phyloP scores from a whole-genome alignment of 2,797 vertebrate genomes.

The Myotis daubentonii region DNA sequence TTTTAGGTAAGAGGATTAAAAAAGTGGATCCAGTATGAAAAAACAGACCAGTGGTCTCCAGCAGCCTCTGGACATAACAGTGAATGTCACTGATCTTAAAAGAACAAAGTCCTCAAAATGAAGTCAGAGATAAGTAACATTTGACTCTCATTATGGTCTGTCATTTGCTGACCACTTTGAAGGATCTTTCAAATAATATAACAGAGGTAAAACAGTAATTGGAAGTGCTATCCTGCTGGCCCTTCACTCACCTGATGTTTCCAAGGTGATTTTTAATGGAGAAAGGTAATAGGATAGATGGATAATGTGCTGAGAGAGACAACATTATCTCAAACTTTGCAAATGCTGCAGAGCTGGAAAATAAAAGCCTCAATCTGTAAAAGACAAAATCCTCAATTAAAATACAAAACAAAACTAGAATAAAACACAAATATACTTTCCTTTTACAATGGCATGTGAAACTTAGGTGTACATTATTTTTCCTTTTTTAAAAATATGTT shows the following conservation, averaged over 20 bases:
- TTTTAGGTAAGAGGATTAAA: conserved; percentile 18
- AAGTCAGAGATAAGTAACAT: conserved; percentile 20
- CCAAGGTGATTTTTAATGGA: conserved; percentile 82
- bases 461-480: conserved; percentile 19
- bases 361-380: conserved; percentile 85
- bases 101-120: conserved; percentile 48
- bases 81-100: conserved; percentile 43
- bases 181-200: conserved; percentile 29
- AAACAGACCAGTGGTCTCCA: neutral
- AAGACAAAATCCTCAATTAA: conserved; percentile 68
- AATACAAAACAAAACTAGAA: conserved; percentile 44
- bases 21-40: conserved; percentile 45
- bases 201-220: conserved; percentile 41
- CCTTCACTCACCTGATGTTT: conserved; percentile 83
- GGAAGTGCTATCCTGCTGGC: neutral
- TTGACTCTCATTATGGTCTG: neutral
- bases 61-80: neutral
- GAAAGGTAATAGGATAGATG: conserved; percentile 78
- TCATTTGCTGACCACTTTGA: conserved; percentile 42
- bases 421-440: conserved; percentile 38
- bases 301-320: conserved; percentile 83
- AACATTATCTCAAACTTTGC: conserved; percentile 86
- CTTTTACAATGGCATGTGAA: conserved; percentile 24
- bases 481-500: neutral
- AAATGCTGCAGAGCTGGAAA: conserved; percentile 83